These are phyloP conservation scores for Pararge aegeria DNA, from an alignment of 1,140 invertebrate species.

Conservation along the genomic window DNA sequence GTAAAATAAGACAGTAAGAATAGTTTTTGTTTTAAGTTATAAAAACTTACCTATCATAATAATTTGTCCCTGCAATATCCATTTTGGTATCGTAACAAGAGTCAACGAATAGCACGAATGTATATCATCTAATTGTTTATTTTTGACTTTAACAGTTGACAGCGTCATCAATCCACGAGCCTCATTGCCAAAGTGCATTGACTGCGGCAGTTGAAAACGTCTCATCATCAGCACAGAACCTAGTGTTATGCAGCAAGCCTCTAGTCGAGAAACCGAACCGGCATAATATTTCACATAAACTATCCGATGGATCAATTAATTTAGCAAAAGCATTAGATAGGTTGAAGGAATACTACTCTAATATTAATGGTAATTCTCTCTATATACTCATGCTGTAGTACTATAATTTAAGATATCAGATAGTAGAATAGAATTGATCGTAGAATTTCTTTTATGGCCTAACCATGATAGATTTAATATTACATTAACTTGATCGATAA, in stretches of 20 bases:
- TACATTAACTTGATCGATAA: background rate
- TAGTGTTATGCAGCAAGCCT: constrained; percentile 40
- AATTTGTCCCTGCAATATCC: too few relatives aligned
- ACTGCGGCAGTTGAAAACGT: constrained; percentile 46
- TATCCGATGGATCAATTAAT: constrained; percentile 34
- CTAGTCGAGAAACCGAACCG: constrained; percentile 38
- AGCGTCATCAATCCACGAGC: constrained; percentile 49
- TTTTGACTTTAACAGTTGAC: constrained; percentile 41
- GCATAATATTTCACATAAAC: constrained; percentile 26
- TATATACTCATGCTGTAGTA: background rate
- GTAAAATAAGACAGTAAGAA: too few relatives aligned
- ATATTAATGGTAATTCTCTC: constrained; percentile 33
- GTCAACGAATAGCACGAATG: too few relatives aligned
- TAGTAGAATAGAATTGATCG: background rate
- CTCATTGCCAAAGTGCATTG: constrained; percentile 60
- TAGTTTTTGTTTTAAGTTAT: too few relatives aligned
- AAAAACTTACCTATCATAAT: too few relatives aligned
- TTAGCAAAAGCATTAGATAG: constrained; percentile 50
- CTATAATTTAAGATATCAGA: too few relatives aligned
- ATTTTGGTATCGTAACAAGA: too few relatives aligned
- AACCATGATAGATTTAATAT: background rate
- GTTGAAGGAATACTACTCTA: constrained; percentile 40
- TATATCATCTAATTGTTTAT: too few relatives aligned
- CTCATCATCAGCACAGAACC: constrained; percentile 38
- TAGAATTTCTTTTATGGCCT: background rate